Conservation (phyloP, 2,797 vertebrate genomes). For the Xyrichtys novacula region DNA sequence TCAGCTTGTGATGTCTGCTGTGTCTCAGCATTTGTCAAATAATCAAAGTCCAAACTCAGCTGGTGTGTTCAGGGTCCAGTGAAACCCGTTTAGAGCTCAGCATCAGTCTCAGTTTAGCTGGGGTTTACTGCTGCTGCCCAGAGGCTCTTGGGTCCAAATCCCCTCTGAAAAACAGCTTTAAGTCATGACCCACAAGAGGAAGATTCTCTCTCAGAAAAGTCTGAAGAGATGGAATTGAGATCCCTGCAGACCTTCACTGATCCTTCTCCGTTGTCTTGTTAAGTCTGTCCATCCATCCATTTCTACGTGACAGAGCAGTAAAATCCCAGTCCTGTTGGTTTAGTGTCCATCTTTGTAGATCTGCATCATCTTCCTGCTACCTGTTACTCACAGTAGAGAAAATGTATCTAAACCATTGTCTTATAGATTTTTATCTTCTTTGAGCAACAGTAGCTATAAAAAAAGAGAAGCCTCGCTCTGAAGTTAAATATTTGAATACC, state of each 20-base stretch:
- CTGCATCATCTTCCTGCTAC: no score
- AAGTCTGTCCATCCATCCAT: constrained; percentile 24
- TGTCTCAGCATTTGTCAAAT: neutral
- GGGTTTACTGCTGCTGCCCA: constrained; percentile 41
- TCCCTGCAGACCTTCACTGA: constrained; percentile 32
- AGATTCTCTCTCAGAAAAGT: constrained; percentile 38
- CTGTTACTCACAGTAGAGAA: no score
- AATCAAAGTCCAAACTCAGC: constrained; percentile 11
- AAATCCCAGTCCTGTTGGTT: no score
- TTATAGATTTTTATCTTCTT: no score
- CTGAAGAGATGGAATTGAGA: constrained; percentile 51
- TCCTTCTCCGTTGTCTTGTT: neutral
- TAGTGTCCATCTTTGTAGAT: no score
- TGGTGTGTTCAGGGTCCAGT: constrained; percentile 37
- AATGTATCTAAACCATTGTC: no score
- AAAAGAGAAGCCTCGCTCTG: no score
- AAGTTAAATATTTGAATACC: no score
- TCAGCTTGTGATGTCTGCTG: neutral
- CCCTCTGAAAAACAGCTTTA: constrained; percentile 50
- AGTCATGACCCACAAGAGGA: constrained; percentile 45
- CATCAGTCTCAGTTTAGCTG: constrained; percentile 18
- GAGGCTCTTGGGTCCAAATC: constrained; percentile 52
- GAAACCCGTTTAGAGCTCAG: constrained; percentile 16
- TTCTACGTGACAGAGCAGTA: no score
- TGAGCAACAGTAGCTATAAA: no score